Percentiles rank a stretch among this genome's conserved stretches.
Evolutionary conservation across 2,797 vertebrate species (phyloP).

Genomic region (Acanthurus leucopareius): DNA sequence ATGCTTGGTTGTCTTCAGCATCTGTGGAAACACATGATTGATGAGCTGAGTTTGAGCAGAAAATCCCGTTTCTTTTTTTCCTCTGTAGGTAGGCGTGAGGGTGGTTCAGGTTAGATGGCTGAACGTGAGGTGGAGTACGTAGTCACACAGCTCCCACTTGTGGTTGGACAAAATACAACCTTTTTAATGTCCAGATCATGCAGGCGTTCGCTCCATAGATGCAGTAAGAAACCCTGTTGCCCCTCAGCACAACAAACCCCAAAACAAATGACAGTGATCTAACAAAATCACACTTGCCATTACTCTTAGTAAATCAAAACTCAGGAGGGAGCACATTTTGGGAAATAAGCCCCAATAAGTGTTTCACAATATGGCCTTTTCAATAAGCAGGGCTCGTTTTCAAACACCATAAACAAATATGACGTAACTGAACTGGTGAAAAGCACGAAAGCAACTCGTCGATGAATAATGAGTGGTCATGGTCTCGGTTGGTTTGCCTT

Average conservation of each 20-base stretch:
- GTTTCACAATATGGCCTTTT: slow-evolving; percentile 64
- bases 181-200: background rate
- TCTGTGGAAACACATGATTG: slow-evolving; percentile 43
- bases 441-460: slow-evolving; percentile 72
- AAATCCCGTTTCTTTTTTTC: background rate
- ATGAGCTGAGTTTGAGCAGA: slow-evolving; percentile 43
- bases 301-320: slow-evolving; percentile 15
- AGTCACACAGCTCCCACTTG: slow-evolving; percentile 83
- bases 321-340: slow-evolving; percentile 41
- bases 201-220: background rate
- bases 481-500: slow-evolving; percentile 76
- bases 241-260: slow-evolving; percentile 42
- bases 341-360: slow-evolving; percentile 45
- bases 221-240: slow-evolving; percentile 22
- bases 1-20: slow-evolving; percentile 28
- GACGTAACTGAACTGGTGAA: slow-evolving; percentile 70
- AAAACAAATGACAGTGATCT: slow-evolving; percentile 42
- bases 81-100: slow-evolving; percentile 10
- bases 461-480: slow-evolving; percentile 82
- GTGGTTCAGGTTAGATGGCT: slow-evolving; percentile 17
- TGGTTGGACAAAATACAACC: slow-evolving; percentile 56
- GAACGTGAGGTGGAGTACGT: background rate
- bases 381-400: slow-evolving; percentile 61
- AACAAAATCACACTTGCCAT: slow-evolving; percentile 31
- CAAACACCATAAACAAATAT: slow-evolving; percentile 76